Percentiles rank a stretch among this genome's conserved stretches.
These are phyloP conservation scores for Oxystoma pomonae DNA, from an alignment of 2,888 invertebrate species.

Conservation along the genomic window DNA sequence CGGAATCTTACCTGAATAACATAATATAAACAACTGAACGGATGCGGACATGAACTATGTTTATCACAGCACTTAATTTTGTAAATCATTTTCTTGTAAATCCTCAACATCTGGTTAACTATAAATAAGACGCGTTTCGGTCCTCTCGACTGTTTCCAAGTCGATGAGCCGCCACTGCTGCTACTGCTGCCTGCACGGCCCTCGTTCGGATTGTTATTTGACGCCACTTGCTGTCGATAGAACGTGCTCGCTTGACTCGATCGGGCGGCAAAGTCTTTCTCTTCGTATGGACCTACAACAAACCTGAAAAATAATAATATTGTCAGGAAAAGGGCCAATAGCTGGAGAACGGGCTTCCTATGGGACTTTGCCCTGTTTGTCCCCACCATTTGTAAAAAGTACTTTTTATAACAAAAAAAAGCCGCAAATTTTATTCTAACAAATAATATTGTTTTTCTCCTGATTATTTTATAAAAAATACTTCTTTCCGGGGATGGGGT, in stretches of 20 bases:
- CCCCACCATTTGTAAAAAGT: too few species aligned
- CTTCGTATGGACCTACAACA: slow-evolving; percentile 61
- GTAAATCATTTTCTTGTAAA: slow-evolving; percentile 48
- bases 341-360: too few species aligned
- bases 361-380: too few species aligned
- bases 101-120: slow-evolving; percentile 45
- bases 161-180: background rate
- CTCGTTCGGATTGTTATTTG: slow-evolving; percentile 31
- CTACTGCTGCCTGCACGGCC: slow-evolving; percentile 11
- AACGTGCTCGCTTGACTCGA: slow-evolving; percentile 38
- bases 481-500: too few species aligned
- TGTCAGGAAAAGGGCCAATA: background rate
- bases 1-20: slow-evolving; percentile 47
- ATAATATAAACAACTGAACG: slow-evolving; percentile 59
- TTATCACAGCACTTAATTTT: slow-evolving; percentile 51
- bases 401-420: too few species aligned
- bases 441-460: too few species aligned
- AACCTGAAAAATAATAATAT: slow-evolving; percentile 45
- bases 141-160: background rate
- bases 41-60: slow-evolving; percentile 57
- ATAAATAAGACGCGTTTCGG: slow-evolving; percentile 42
- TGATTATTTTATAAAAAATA: too few species aligned
- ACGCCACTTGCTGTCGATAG: slow-evolving; percentile 34
- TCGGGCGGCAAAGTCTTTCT: slow-evolving; percentile 43
- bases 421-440: too few species aligned